Evolutionary conservation across 2,113 vertebrate species (phyloP), one percentile per base, ranked within the genome.

Genomic region (Ammodytes marinus): DNA sequence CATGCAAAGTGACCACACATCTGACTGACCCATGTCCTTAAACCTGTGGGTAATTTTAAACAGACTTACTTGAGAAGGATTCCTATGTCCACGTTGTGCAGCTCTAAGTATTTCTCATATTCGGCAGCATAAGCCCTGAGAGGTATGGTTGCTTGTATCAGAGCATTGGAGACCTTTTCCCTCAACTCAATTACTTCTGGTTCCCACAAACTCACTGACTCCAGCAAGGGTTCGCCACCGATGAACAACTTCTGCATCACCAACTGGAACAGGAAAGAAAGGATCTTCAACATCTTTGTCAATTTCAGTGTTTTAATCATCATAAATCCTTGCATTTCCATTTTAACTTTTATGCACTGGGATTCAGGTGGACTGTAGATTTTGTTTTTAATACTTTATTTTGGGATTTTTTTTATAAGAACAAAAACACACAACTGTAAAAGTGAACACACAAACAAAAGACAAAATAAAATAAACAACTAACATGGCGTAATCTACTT

Each of bases 221-320:
- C 93, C 70, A 99, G 92, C 69, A 95, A 46, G 0, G 89, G 93
- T 5, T 91, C 82, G 0, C 80, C 95, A 5, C 93, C 90, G 54
- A 96, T 90, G n/a, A 92, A 94, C 58, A 99, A 69, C 27, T 96
- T 94, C 89, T 96, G 91, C 95, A 99, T 89, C 75, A 99, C 95
- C 86, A 95, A 95, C 97, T 99, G 78, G 15, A 8, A 66, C 2
- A 8, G 43, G 80, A 0, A 76, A 46, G 9, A 70, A 5, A 84
- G 39, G 52, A 73, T 58, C 3, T 15, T 7, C 10, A 47, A 67
- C 27, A 72, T 55, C 7, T 52, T 13, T 45, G 37, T n/a, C 10
- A 35, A n/a, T 2, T 15, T 8, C 14, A 12, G 12, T 8, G 4
- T n/a, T 8, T 5, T 12, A 42, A 17, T 65, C 8, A 42, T 27